Evolutionary conservation across 2,888 invertebrate species (phyloP).

Genomic region (Scrobipalpa costella): DNA sequence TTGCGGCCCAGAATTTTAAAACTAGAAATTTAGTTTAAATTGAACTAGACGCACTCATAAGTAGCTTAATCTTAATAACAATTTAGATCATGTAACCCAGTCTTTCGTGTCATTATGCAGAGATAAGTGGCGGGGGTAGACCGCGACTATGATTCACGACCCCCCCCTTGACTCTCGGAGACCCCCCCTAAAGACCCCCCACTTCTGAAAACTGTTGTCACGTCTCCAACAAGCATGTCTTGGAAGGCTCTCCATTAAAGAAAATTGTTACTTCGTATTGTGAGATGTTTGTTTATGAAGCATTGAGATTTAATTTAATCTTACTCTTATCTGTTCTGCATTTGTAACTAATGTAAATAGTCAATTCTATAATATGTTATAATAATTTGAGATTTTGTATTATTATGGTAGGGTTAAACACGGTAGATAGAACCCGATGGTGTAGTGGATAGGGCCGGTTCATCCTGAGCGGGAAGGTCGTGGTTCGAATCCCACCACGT

Average conservation of each 20-base stretch:
- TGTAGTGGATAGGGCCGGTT: no score
- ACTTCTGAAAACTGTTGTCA: slow-evolving; percentile 48
- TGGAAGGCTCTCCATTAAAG: slow-evolving; percentile 40
- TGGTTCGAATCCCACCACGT: no score
- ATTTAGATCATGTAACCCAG: slow-evolving; percentile 55
- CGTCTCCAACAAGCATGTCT: slow-evolving; percentile 46
- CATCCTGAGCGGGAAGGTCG: no score
- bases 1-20: no score
- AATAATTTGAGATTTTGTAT: no score
- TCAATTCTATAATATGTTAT: not conserved
- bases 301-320: not conserved
- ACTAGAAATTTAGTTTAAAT: no score
- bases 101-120: slow-evolving; percentile 59
- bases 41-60: not conserved
- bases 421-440: no score
- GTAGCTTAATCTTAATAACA: slow-evolving; percentile 12
- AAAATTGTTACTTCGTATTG: slow-evolving; percentile 36
- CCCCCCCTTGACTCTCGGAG: slow-evolving; percentile 39
- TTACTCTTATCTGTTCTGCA: not conserved
- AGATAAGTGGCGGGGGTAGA: slow-evolving; percentile 60
- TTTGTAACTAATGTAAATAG: not conserved
- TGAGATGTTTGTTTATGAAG: slow-evolving; percentile 12
- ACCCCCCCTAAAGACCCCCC: slow-evolving; percentile 36
- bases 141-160: slow-evolving; percentile 58
- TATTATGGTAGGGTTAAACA: no score